These are phyloP conservation scores for Chaitophorus viminalis DNA, from an alignment of 2,888 invertebrate genomes.

Conservation along the genomic window DNA sequence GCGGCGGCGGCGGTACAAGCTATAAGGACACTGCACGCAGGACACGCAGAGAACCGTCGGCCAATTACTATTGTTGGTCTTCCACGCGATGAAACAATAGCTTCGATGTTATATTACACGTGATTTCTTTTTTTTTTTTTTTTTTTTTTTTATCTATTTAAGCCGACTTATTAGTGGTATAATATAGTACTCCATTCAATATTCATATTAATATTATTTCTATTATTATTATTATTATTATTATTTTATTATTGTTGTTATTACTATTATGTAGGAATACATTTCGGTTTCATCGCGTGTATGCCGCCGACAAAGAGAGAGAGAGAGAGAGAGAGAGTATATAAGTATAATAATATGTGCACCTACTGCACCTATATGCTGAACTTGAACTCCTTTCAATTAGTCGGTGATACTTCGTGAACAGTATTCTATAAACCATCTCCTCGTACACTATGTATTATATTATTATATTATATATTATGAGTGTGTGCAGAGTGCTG, in stretches of 20 bases:
- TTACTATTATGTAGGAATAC: constrained; percentile 31
- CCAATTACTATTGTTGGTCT: constrained; percentile 55
- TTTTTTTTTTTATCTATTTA: background rate
- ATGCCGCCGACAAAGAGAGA: background rate
- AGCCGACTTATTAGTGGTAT: constrained; percentile 30
- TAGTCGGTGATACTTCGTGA: background rate
- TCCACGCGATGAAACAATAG: constrained; percentile 48
- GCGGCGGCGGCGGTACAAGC: background rate
- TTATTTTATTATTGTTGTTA: constrained; percentile 2
- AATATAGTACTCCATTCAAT: constrained; percentile 13
- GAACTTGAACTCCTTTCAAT: constrained; percentile 43
- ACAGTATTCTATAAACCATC: background rate
- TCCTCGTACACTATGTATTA: background rate
- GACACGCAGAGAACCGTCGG: constrained; percentile 23
- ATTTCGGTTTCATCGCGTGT: constrained; percentile 25
- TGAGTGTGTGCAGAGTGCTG: background rate
- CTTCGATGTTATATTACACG: background rate
- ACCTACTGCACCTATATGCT: background rate
- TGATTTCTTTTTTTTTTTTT: constrained; percentile 25
- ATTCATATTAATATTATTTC: constrained; percentile 37
- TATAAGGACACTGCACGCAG: background rate
- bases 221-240: constrained; percentile 42
- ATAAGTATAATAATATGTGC: no score
- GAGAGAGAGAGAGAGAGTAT: background rate
- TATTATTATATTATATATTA: no score